Conservation (phyloP, 1,140 invertebrate species). For the Papilio polytes region DNA sequence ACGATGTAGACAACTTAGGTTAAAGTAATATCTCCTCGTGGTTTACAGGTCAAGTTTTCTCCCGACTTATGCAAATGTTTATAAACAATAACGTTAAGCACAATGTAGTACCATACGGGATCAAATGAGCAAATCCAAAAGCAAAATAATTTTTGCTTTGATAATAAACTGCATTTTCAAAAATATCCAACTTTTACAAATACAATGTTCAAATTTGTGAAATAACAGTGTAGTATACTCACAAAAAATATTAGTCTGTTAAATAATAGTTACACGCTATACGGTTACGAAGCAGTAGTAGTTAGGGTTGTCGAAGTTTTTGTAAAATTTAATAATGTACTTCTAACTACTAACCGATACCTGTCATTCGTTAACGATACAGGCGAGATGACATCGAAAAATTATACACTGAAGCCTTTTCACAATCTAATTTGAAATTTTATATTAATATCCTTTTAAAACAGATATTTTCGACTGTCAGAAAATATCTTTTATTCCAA, state of each 20-base stretch:
- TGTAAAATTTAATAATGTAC: background rate
- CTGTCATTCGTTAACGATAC: too few species aligned
- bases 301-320: background rate
- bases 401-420: too few species aligned
- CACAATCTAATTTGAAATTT: too few species aligned
- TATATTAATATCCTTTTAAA: background rate
- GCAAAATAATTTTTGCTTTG: background rate
- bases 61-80: background rate
- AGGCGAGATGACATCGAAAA: too few species aligned
- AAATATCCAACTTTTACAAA: background rate
- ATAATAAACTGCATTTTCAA: background rate
- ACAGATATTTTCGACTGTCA: background rate
- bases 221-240: background rate
- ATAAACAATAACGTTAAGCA: background rate
- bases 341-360: too few species aligned
- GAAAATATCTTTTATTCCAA: background rate
- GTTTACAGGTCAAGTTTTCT: background rate
- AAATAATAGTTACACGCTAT: conserved; percentile 11
- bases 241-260: conserved; percentile 6
- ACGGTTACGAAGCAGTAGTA: conserved; percentile 44
- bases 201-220: conserved; percentile 2
- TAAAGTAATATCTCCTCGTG: background rate
- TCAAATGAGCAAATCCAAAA: background rate
- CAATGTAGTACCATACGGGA: background rate
- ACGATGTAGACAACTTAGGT: background rate